Base-by-base conservation (phyloP, 2,797 vertebrate genomes). In the Synaphobranchus kaupii region DNA sequence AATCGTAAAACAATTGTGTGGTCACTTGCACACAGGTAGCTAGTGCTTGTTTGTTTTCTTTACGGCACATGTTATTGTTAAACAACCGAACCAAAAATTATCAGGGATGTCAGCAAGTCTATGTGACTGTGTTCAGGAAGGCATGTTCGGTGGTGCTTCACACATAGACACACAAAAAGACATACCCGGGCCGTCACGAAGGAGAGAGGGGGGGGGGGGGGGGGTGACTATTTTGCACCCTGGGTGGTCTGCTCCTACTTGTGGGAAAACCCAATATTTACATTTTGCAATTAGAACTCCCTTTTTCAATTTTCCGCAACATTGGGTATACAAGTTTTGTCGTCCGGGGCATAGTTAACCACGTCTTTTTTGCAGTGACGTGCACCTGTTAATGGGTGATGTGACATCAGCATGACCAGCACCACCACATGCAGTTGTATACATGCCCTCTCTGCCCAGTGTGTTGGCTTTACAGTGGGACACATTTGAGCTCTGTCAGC, bases 211-310 rank as follows among this genome's bases (percentile, higher is more conserved):
- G 82, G 86, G 56, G 86, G 82, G 86, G 56, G 86, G 25, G 56
- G 92, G 92, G 94, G 93, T 94, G 93, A 94, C 93, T 94, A 90
- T 95, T 96, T 96, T 95, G 95, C 96, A 96, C 96, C 95, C 95
- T 97, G 96, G 96, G 96, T 97, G 96, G 96, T 97, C 96, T 95
- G 92, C 94, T 95, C 95, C 94, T 93, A 91, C 95, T 96, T 96
- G 96, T 96, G 96, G 96, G 96, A 97, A 97, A 96, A 96, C 95
- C 94, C 95, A 96, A 96, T 97, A 96, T 97, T 97, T 97, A 97
- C 96, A 96, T 97, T 96, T 96, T 96, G 95, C 94, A 96, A 96
- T 96, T 96, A 96, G 95, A 97, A 96, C 92, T 94, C 95, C 93
- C 95, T 96, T 96, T 95, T 95, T 93, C 94, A 92, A 94, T 95